Evolutionary conservation across 2,888 invertebrate species (phyloP).

Genomic region (Dioctria rufipes): DNA sequence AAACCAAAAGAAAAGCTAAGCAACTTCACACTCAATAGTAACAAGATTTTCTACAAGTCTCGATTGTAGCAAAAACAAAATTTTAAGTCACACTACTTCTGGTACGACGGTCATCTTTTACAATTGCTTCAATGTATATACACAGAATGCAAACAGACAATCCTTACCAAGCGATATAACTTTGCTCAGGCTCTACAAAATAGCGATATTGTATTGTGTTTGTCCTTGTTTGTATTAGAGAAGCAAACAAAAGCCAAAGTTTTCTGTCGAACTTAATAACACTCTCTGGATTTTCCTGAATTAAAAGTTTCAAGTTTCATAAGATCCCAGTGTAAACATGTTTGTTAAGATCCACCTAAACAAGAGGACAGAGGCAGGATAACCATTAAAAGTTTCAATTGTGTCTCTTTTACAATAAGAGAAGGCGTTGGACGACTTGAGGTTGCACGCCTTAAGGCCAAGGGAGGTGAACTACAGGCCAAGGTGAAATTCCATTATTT

Average conservation of each 20-base stretch:
- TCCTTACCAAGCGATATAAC: too few relatives aligned
- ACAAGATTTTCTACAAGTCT: too few relatives aligned
- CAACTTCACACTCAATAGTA: too few relatives aligned
- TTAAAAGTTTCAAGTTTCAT: conserved; percentile 36
- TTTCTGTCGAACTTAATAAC: conserved; percentile 17
- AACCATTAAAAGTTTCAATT: conserved; percentile 44
- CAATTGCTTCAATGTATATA: too few relatives aligned
- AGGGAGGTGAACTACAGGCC: background rate
- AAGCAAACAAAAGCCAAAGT: conserved; percentile 30
- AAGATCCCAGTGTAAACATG: conserved; percentile 43
- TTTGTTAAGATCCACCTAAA: conserved; percentile 11
- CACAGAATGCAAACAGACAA: too few relatives aligned
- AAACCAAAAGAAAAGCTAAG: too few relatives aligned
- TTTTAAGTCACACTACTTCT: too few relatives aligned
- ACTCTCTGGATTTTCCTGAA: background rate
- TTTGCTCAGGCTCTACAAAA: too few relatives aligned
- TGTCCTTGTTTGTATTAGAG: too few relatives aligned
- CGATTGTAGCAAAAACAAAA: too few relatives aligned
- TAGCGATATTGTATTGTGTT: too few relatives aligned
- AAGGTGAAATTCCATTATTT: conserved; percentile 20
- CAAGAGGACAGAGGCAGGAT: conserved; percentile 36
- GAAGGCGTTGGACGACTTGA: background rate
- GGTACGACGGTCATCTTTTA: too few relatives aligned
- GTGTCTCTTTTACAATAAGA: background rate
- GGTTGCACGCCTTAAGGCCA: conserved; percentile 12